Evolutionary conservation across 2,888 invertebrate species (phyloP), one percentile per base, ranked within the genome.

Genomic region (Athripsodes cinereus): DNA sequence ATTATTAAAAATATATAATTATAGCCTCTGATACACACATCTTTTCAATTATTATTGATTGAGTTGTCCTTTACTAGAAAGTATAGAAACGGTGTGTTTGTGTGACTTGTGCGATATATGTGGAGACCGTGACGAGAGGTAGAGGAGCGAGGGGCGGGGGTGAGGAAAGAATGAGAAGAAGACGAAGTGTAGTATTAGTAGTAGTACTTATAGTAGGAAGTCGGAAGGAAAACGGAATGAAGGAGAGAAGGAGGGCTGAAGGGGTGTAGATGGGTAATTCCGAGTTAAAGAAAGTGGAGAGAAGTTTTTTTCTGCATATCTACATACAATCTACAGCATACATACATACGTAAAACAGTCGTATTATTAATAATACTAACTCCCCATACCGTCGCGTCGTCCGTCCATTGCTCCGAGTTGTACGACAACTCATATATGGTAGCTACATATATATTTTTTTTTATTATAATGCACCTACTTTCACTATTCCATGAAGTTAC

Each of bases 281-380:
- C 35, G 55, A 57, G 57, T 57, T 57, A 57, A 50, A 57, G 57
- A 57, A 57, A 57, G 57, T 52, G 52, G 31, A 52, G 57, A 52
- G 34, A 51, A 57, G 52, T 26, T 57, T 55, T 55, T 55, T 57
- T n/a, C n/a, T 57, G 57, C 57, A 57, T 57, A 51, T 40, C n/a
- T 22, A 16, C 53, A 16, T 2, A n/a, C 20, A n/a, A n/a, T n/a
- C n/a, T n/a, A n/a, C n/a, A 35, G 8, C 49, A 47, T 47, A 16
- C 22, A 49, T 18, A 13, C 34, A 16, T 11, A 31, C 6, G 6
- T 31, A 31, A 8, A 11, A 31, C 11, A n/a, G 40, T 40, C 16
- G 40, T 40, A 40, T 13, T 26, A 26, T 8, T 16, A 40, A 5
- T 13, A 40, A 13, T 40, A 31, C 55, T 34, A 22, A 1, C 44